Conservation (phyloP, 2,113 vertebrate species). For the Bombycilla garrulus region DNA sequence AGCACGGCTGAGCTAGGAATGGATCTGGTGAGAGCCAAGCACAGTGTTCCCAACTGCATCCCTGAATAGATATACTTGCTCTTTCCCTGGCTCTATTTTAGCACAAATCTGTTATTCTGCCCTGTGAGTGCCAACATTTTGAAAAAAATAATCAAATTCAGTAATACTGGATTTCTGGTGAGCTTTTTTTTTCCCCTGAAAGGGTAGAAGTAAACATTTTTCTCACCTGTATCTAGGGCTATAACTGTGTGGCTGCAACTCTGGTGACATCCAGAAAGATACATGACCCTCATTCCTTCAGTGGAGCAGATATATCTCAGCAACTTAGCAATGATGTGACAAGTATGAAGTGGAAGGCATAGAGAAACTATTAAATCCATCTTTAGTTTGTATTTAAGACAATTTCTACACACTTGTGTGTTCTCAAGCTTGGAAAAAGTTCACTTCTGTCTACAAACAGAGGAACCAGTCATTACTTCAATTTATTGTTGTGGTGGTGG, state of each 20-base stretch:
- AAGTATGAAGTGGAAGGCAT: neutral
- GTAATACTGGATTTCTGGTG: neutral
- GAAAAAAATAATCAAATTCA: neutral
- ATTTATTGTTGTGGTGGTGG: neutral
- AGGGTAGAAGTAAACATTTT: neutral
- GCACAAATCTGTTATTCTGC: neutral
- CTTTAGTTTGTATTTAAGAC: neutral
- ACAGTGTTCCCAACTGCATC: neutral
- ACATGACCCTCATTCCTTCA: neutral
- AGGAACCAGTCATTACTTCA: neutral
- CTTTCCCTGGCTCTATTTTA: neutral
- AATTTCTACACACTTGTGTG: neutral
- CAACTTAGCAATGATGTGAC: neutral
- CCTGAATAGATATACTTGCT: neutral
- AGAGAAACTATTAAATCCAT: neutral
- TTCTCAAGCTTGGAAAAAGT: neutral
- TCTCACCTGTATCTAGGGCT: neutral
- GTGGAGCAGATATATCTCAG: neutral
- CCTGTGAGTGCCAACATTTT: neutral
- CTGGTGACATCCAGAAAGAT: rapidly evolving
- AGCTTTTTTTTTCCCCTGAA: rapidly evolving
- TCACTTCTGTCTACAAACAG: neutral
- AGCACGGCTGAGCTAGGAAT: neutral
- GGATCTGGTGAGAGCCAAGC: neutral
- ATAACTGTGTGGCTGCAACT: neutral